A percentile compares a stretch with the other conserved stretches of the same genome.
phyloP scores from a whole-genome alignment of 2,888 invertebrate species.

The Odontocerum albicorne region DNA sequence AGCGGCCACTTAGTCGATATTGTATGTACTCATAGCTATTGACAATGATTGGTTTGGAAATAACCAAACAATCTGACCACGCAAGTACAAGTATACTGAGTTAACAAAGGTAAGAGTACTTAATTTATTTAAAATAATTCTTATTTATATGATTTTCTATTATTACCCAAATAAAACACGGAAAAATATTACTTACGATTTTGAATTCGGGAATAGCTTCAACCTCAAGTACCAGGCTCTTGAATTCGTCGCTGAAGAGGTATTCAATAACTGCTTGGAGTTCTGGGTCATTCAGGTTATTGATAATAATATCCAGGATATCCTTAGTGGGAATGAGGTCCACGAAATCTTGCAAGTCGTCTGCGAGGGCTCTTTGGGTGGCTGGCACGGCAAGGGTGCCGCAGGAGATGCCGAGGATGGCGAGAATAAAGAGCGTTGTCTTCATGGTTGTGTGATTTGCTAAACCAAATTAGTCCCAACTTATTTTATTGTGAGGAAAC shows the following conservation, averaged over 20 bases:
- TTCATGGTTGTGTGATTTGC: too few relatives aligned
- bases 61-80: too few relatives aligned
- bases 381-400: not conserved
- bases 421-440: conserved; percentile 2
- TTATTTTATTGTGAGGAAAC: too few relatives aligned
- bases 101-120: too few relatives aligned
- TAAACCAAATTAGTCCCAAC: too few relatives aligned
- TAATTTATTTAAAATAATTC: too few relatives aligned
- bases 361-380: conserved; percentile 2
- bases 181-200: conserved; percentile 9
- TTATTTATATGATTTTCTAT: too few relatives aligned
- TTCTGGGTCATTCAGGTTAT: conserved; percentile 21
- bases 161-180: too few relatives aligned
- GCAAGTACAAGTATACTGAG: too few relatives aligned
- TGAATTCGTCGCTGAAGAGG: conserved; percentile 23
- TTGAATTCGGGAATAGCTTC: conserved; percentile 19
- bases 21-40: too few relatives aligned
- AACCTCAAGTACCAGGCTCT: conserved; percentile 6
- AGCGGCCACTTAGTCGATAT: too few relatives aligned
- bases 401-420: conserved; percentile 3
- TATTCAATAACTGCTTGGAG: conserved; percentile 12
- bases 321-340: conserved; percentile 14
- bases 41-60: too few relatives aligned
- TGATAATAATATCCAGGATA: conserved; percentile 11
- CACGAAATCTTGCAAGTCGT: conserved; percentile 24